Base-by-base conservation (phyloP, 2,797 vertebrate genomes). In the Phoeniculus purpureus region DNA sequence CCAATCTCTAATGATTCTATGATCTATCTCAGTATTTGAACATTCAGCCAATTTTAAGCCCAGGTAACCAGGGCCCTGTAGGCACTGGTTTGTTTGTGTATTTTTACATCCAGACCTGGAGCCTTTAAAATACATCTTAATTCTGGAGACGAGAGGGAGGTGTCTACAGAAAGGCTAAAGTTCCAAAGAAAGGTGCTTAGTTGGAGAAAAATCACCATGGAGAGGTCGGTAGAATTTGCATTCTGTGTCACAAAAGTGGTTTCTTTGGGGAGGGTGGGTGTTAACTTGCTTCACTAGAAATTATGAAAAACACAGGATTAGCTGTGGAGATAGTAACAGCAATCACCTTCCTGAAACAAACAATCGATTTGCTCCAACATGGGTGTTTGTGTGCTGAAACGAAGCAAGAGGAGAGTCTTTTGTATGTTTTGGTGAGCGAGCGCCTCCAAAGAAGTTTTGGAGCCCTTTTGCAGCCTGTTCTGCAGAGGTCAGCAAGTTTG, bases 401-500 rank as follows among this genome's bases (percentile, higher is more conserved):
- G 60, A 66, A 81, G 73, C 2, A 1, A 93, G 89, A 62, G 8
- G 47, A 87, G 70, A 67, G n/a, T 32, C 19, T 90, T 91, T 86
- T 1, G 2, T 83, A 85, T 65, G 47, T 93, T 94, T 83, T 87
- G 80, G 87, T 65, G 84, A 90, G 73, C 59, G 51, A 95, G 72
- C 66, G 88, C 90, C 85, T 91, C 95, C 89, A 59, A 72, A 94
- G 93, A 95, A 96, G 92, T 96, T 96, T 92, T 88, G 77, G 80
- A 94, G 81, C 88, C 82, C 90, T 94, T 91, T 93, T 86, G 82
- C 14, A 29, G 91, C 81, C 91, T 87, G 88, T 94, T 96, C 90
- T 94, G 77, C 92, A 80, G 95, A 96, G 97, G 96, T 97, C 96
- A 96, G 94, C 96, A 96, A 95, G 95, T 97, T 95, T 89, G 95